A percentile compares a stretch with the other conserved stretches of the same genome.
phyloP scores from a whole-genome alignment of 2,797 vertebrate genomes.

The Podarcis siculus region DNA sequence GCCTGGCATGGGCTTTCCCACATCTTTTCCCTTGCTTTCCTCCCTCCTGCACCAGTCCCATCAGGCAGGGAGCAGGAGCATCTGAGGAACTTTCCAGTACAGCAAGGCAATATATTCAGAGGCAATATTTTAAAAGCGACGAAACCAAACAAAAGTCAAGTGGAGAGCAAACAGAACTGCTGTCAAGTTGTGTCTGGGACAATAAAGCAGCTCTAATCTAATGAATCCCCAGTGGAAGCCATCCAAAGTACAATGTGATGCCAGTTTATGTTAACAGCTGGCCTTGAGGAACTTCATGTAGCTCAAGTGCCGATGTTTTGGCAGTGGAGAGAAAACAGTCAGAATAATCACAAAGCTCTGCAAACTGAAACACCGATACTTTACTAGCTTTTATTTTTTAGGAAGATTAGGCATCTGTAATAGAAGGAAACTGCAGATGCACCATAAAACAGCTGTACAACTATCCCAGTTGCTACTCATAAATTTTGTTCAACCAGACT shows the following conservation, averaged over 20 bases:
- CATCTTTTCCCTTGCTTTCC: not conserved
- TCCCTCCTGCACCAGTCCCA: not conserved
- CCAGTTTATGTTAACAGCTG: conserved; percentile 33
- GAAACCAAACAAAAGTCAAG: conserved; percentile 30
- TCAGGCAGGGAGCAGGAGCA: not conserved
- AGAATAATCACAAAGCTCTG: conserved; percentile 16
- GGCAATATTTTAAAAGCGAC: conserved; percentile 49
- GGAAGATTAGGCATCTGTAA: not conserved
- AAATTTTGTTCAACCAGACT: conserved; percentile 26
- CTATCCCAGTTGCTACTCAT: conserved; percentile 23
- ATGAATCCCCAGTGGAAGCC: conserved; percentile 21
- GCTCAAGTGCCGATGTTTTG: conserved; percentile 35
- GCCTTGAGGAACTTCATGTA: conserved; percentile 43
- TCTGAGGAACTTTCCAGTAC: conserved; percentile 32
- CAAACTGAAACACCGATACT: conserved; percentile 14
- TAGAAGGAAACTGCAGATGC: conserved; percentile 38
- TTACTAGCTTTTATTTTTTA: conserved; percentile 26
- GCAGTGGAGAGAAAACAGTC: not conserved
- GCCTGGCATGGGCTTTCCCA: not conserved
- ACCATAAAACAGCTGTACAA: conserved; percentile 40
- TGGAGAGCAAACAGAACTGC: conserved; percentile 29
- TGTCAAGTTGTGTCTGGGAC: conserved; percentile 36
- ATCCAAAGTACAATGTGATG: conserved; percentile 31
- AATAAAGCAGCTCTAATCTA: conserved; percentile 45
- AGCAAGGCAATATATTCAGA: conserved; percentile 37